Conservation (phyloP, 1,140 invertebrate species). For the Eueides isabella region DNA sequence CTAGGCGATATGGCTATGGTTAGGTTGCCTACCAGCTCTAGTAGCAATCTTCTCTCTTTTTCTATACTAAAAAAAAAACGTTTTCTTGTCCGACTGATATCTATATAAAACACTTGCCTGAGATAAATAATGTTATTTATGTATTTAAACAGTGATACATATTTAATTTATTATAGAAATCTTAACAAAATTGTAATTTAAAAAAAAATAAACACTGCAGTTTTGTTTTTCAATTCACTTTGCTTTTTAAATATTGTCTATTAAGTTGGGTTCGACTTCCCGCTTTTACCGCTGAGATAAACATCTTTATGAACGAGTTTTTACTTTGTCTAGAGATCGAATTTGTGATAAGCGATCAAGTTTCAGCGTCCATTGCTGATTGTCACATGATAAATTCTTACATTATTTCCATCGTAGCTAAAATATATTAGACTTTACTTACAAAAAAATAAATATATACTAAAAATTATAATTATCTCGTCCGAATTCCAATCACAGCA, state of each 20-base stretch:
- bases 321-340: slow-evolving; percentile 14
- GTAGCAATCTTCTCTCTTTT: too few relatives aligned
- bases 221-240: not conserved
- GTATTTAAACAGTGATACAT: too few relatives aligned
- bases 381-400: not conserved
- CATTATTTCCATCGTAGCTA: not conserved
- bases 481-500: not conserved
- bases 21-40: too few relatives aligned
- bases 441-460: not conserved
- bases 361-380: slow-evolving; percentile 4
- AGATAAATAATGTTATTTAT: too few relatives aligned
- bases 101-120: too few relatives aligned
- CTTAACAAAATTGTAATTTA: not conserved
- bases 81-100: too few relatives aligned
- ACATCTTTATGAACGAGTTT: slow-evolving; percentile 7
- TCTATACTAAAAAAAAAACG: too few relatives aligned
- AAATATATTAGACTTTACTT: not conserved
- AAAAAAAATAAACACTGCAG: not conserved
- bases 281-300: not conserved
- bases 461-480: not conserved
- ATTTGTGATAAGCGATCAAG: slow-evolving; percentile 4
- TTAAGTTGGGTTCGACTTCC: not conserved
- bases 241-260: slow-evolving; percentile 9
- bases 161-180: too few relatives aligned
- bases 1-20: too few relatives aligned